Base-by-base conservation (phyloP, 2,888 invertebrate species). In the Zaprionus lineosus region DNA sequence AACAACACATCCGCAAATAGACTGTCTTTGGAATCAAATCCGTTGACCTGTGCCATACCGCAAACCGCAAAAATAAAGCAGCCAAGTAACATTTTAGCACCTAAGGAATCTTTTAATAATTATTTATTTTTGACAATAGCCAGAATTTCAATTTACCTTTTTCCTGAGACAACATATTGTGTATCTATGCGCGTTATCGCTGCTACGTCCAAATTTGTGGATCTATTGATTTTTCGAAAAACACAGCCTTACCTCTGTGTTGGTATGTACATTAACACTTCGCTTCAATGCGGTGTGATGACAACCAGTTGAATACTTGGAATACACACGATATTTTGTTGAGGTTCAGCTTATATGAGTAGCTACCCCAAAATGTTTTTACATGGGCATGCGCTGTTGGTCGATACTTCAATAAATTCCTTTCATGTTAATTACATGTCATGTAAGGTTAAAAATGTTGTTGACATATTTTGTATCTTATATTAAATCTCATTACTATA, bases 1-100 rank as follows among this genome's bases (percentile, higher is more conserved):
- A 96, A 91, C 62, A 96, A 91, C 56, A 93, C 92, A 84, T 95
- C 94, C 43, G 94, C 93, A 77, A 95, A 91, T 62, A 93, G 91
- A 82, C 92, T 93, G 11, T 94, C 93, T 91, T 94, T 90, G 0
- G 86, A 61, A 18, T 84, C 82, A 18, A 55, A 79, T 2, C 46
- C 62, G 9, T 62, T 31, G 7, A 53, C 65, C 3, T 41, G 62
- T 2, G 11, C 6, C 11, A 34, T 24, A n/a, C 50, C 29, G 11
- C 64, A 36, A 1, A 50, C 7, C 14, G 81, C 16, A 31, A 81
- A 33, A 18, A 59, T 14, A 1, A 76, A 8, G 15, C 53, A 40
- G 12, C 51, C 52, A 24, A 72, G 11, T 29, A 81, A n/a, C 47
- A 53, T 34, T 9, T 21, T 21, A 3, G 55, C 21, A 31, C 3